phyloP scores from a whole-genome alignment of 2,797 vertebrate species.

The Hydrocynus forskahlii region DNA sequence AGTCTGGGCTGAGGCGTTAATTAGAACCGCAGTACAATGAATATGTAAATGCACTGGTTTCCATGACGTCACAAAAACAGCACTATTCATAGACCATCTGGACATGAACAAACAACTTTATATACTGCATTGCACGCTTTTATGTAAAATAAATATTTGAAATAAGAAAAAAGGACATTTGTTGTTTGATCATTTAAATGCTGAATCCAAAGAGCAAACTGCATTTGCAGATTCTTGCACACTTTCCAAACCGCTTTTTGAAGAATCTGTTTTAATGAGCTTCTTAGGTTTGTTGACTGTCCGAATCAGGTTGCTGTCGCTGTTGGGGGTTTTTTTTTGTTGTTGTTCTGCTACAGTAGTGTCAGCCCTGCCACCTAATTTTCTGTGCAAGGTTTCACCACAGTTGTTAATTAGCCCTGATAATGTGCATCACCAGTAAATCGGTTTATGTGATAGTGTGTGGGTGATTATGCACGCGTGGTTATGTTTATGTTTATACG shows the following conservation, averaged over 20 bases:
- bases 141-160: no score
- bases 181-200: no score
- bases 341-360: constrained; percentile 14
- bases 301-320: constrained; percentile 4
- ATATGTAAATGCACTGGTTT: no score
- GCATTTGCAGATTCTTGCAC: no score
- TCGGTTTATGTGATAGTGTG: constrained; percentile 45
- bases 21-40: no score
- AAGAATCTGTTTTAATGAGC: neutral
- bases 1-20: no score
- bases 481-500: constrained; percentile 54
- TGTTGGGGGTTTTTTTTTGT: constrained; percentile 1
- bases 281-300: neutral
- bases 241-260: no score
- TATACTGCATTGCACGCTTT: neutral
- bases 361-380: constrained; percentile 23
- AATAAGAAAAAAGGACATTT: no score
- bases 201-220: no score
- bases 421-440: constrained; percentile 32
- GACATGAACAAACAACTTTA: neutral
- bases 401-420: constrained; percentile 39
- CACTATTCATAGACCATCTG: no score
- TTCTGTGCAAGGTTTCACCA: constrained; percentile 24
- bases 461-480: constrained; percentile 46
- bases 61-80: no score